Conservation (phyloP, 2,113 vertebrate species). For the Channa maculata region DNA sequence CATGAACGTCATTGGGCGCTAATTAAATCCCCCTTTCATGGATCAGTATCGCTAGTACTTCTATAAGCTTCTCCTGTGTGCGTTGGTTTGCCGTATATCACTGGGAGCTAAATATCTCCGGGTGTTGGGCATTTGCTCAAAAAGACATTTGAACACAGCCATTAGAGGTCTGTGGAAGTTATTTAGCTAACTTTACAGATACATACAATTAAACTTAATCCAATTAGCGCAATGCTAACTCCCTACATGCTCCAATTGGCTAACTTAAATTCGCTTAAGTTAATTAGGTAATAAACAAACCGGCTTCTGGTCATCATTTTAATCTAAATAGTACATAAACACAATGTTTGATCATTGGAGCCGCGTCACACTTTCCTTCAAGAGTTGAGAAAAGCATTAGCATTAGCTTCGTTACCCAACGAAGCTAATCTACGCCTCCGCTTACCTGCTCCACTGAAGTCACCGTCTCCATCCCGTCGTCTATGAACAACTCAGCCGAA, state of each 20-base stretch:
- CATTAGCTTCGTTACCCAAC: slow-evolving; percentile 43
- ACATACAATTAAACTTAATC: slow-evolving; percentile 51
- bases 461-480: slow-evolving; percentile 81
- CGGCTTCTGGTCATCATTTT: not conserved
- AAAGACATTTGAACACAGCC: too few species aligned
- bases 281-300: not conserved
- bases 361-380: not conserved
- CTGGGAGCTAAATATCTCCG: too few species aligned
- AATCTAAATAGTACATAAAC: not conserved
- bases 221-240: slow-evolving; percentile 10
- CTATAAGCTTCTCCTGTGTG: too few species aligned
- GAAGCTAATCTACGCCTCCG: slow-evolving; percentile 40
- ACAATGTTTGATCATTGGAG: not conserved
- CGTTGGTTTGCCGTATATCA: too few species aligned
- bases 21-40: too few species aligned
- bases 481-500: slow-evolving; percentile 71
- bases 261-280: not conserved
- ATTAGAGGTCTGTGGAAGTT: not conserved
- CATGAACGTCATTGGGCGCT: too few species aligned
- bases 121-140: too few species aligned
- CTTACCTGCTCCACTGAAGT: slow-evolving; percentile 85
- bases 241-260: not conserved
- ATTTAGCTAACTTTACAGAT: slow-evolving; percentile 3
- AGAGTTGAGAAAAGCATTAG: slow-evolving; percentile 2
- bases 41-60: too few species aligned